Evolutionary conservation across 2,888 invertebrate genomes (phyloP).

Genomic region (Caenorhabditis sp.): DNA sequence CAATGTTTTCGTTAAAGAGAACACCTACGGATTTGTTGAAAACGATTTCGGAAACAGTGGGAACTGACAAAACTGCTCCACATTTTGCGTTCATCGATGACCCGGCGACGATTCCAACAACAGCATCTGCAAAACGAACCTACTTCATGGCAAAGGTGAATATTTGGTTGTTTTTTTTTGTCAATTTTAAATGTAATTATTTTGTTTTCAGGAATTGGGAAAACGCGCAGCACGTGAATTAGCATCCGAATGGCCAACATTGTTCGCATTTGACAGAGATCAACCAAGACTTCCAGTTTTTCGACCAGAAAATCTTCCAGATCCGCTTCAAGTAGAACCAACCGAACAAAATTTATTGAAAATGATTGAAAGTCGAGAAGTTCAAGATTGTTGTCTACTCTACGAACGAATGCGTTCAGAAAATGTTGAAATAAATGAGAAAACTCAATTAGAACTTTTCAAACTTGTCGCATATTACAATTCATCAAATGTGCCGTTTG

Average conservation of each 20-base stretch:
- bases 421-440: slow-evolving; percentile 46
- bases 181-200: neutral
- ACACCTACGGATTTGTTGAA: slow-evolving; percentile 84
- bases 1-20: slow-evolving; percentile 75
- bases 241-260: slow-evolving; percentile 69
- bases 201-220: slow-evolving; percentile 59
- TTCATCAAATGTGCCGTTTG: slow-evolving; percentile 53
- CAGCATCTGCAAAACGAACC: slow-evolving; percentile 37
- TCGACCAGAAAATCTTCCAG: slow-evolving; percentile 56
- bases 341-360: slow-evolving; percentile 53
- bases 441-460: slow-evolving; percentile 51
- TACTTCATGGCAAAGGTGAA: slow-evolving; percentile 64
- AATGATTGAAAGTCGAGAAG: slow-evolving; percentile 53
- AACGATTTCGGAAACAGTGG: slow-evolving; percentile 80
- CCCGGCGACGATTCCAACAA: slow-evolving; percentile 75
- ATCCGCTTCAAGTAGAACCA: slow-evolving; percentile 55
- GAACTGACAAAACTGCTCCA: slow-evolving; percentile 84
- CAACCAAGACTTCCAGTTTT: slow-evolving; percentile 64
- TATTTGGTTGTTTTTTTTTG: slow-evolving; percentile 9
- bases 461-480: slow-evolving; percentile 63
- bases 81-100: slow-evolving; percentile 92
- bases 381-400: slow-evolving; percentile 55
- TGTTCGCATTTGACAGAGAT: slow-evolving; percentile 69
- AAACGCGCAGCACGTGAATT: slow-evolving; percentile 65
- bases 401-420: slow-evolving; percentile 62